Base-by-base conservation (phyloP, 2,113 vertebrate species). In the Perccottus glenii region DNA sequence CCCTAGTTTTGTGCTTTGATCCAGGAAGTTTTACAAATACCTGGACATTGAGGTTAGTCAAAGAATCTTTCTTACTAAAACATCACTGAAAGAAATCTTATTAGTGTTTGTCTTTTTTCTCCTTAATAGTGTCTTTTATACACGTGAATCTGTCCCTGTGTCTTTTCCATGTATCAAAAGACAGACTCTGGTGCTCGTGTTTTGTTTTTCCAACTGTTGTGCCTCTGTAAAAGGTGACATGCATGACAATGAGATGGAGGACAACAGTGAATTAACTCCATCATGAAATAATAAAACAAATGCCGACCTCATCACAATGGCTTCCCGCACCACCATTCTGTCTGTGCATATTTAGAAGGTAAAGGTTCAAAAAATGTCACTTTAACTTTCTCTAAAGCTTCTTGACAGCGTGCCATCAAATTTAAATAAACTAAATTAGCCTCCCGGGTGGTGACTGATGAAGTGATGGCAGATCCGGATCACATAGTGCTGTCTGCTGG, bases 361-460 rank as follows among this genome's bases (percentile, higher is more conserved):
- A 53, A 53, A 35, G 51, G 51, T 32, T 53, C 14, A 32, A 53
- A 53, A 53, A 7, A 33, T 19, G 11, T 33, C 6, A 9, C 52
- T 55, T 36, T 55, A 55, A 55, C 52, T 15, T 36, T 38, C 32
- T 55, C 32, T 38, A 12, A 33, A 15, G 52, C 33, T 15, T 38
- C 33, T 55, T 55, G 52, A 55, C 52, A 38, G 52, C 33, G 32
- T 11, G 52, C 14, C 33, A 33, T 55, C 52, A 55, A 38, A 55
- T 55, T 55, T 55, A 33, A 55, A 55, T 55, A 53, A 65, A 43
- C 74, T 60, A 52, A 76, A 70, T 55, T 50, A 45, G 33, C 60
- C 56, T 64, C 66, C 73, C 52, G 60, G 40, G 73, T 11, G 27
- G 61, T 60, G 67, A 60, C n/a, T 60, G 59, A 62, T 64, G 47